phyloP scores from a whole-genome alignment of 2,113 vertebrate genomes.

The Heterochromis multidens region DNA sequence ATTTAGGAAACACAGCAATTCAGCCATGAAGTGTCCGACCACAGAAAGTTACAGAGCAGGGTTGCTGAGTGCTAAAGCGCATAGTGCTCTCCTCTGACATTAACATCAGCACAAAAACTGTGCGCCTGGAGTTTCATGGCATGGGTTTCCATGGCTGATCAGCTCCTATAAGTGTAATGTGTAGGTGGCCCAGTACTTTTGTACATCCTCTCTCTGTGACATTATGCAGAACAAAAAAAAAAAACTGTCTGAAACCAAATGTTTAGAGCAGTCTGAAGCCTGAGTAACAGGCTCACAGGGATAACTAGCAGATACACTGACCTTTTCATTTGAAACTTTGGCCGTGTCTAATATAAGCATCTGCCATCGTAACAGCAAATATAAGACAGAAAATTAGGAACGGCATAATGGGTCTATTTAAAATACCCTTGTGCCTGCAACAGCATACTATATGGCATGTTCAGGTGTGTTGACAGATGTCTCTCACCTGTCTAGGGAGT shows the following conservation, averaged over 20 bases:
- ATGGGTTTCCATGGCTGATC: background rate
- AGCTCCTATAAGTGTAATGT: background rate
- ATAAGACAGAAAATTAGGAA: background rate
- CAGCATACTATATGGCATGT: background rate
- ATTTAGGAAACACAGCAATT: too few species aligned
- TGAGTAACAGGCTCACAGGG: background rate
- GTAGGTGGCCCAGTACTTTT: background rate
- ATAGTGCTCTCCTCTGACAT: background rate
- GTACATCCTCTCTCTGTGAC: background rate
- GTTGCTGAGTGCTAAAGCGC: too few species aligned
- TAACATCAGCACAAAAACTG: background rate
- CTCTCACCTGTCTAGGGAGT: slow-evolving; percentile 80
- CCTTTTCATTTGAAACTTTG: background rate
- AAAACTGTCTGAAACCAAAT: background rate
- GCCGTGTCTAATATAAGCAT: background rate
- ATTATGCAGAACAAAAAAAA: background rate
- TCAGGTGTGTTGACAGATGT: slow-evolving; percentile 5
- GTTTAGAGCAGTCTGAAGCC: background rate
- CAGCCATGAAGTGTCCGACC: too few species aligned
- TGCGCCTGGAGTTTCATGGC: background rate
- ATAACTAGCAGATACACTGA: background rate
- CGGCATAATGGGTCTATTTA: background rate
- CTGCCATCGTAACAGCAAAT: background rate
- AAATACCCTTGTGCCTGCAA: background rate
- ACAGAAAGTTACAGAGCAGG: too few species aligned